phyloP scores from a whole-genome alignment of 1,140 invertebrate genomes.

The Brachionus plicatilis region DNA sequence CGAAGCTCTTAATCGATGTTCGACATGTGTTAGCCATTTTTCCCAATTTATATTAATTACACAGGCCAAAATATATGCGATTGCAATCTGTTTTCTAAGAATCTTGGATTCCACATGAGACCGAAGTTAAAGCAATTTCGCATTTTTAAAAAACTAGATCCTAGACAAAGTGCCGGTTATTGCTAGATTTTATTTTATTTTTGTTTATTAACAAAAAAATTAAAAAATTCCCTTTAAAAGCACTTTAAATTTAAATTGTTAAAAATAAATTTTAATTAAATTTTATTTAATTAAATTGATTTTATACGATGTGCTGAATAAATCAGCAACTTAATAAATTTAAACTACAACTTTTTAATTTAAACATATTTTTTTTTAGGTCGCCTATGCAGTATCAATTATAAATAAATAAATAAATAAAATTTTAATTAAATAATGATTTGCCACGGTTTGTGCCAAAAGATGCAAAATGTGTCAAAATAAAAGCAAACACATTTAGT shows the following conservation, averaged over 20 bases:
- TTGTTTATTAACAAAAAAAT: neutral
- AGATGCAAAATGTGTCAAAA: too few relatives aligned
- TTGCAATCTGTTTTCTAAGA: neutral
- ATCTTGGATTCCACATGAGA: neutral
- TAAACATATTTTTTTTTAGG: too few relatives aligned
- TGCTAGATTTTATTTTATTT: neutral
- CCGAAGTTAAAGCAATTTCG: neutral
- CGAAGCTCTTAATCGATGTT: neutral
- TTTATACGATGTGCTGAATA: too few relatives aligned
- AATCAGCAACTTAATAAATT: too few relatives aligned
- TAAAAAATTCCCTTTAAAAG: neutral
- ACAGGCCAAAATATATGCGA: neutral
- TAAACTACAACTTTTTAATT: too few relatives aligned
- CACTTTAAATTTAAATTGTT: neutral
- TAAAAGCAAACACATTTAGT: neutral
- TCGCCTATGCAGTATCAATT: too few relatives aligned
- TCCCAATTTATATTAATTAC: neutral
- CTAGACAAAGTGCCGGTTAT: neutral
- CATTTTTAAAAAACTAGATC: neutral
- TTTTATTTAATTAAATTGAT: too few relatives aligned
- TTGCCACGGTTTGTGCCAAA: too few relatives aligned
- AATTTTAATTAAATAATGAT: too few relatives aligned
- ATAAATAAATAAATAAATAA: too few relatives aligned
- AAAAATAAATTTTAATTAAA: neutral
- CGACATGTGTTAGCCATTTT: neutral